phyloP scores from a whole-genome alignment of 1,140 invertebrate species.

The Heliconius himera region DNA sequence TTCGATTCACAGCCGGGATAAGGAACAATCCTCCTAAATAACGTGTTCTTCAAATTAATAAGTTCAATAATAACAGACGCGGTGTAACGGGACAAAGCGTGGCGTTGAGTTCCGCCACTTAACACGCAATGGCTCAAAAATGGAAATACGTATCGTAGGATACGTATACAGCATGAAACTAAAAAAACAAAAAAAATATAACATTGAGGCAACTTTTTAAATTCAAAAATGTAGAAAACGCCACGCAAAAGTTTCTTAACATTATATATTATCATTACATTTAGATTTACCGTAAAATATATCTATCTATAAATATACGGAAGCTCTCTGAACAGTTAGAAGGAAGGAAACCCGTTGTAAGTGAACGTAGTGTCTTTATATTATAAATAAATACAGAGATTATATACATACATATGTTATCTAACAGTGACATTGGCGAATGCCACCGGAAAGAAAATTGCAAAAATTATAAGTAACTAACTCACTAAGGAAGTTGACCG shows the following conservation, averaged over 20 bases:
- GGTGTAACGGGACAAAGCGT: too few species aligned
- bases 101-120: too few species aligned
- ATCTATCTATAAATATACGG: neutral
- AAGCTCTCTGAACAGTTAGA: neutral
- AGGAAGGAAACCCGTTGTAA: slow-evolving; percentile 3
- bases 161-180: too few species aligned
- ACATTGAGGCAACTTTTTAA: too few species aligned
- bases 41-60: too few species aligned
- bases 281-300: neutral
- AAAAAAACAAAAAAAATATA: too few species aligned
- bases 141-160: too few species aligned
- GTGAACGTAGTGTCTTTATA: neutral
- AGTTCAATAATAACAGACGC: too few species aligned
- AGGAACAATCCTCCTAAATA: too few species aligned
- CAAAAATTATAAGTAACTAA: neutral
- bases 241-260: neutral
- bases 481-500: neutral
- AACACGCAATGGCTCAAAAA: too few species aligned
- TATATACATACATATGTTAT: neutral
- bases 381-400: neutral
- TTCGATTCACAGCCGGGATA: too few species aligned
- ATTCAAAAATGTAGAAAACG: too few species aligned
- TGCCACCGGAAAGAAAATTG: slow-evolving; percentile 1
- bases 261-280: neutral
- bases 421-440: neutral